Evolutionary conservation across 2,797 vertebrate species (phyloP).

Genomic region (Moxostoma hubbsi): DNA sequence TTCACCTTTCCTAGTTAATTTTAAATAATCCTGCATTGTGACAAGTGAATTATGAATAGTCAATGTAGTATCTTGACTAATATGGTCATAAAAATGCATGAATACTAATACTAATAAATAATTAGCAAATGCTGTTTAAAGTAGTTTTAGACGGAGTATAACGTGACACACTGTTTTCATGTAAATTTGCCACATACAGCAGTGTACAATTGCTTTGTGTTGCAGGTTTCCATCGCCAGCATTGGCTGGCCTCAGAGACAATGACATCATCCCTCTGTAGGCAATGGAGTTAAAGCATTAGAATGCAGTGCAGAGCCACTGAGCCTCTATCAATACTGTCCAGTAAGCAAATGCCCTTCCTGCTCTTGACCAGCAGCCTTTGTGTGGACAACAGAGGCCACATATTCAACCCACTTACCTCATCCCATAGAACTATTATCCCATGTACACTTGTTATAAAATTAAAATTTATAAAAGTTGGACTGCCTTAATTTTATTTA

Average conservation of each 20-base stretch:
- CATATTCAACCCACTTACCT: conserved; percentile 19
- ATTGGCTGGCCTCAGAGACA: conserved; percentile 34
- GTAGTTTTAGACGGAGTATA: no score
- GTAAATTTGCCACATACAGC: background rate
- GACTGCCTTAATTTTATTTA: background rate
- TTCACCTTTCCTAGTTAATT: no score
- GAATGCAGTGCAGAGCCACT: conserved; percentile 54
- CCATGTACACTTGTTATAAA: background rate
- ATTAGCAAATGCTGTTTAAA: no score
- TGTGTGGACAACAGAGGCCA: background rate
- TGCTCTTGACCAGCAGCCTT: conserved; percentile 27
- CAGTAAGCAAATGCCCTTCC: conserved; percentile 67
- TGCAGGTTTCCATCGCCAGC: conserved; percentile 29
- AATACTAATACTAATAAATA: no score
- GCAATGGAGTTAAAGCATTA: conserved; percentile 61
- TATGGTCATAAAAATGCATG: no score
- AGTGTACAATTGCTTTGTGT: conserved; percentile 38
- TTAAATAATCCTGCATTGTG: no score
- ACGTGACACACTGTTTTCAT: no score
- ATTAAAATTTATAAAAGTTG: background rate
- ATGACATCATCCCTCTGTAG: conserved; percentile 65
- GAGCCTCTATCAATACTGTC: conserved; percentile 65
- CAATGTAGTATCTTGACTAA: no score
- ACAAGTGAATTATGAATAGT: no score
- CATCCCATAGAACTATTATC: background rate